Percentiles rank a stretch among this genome's conserved stretches.
These are phyloP conservation scores for Drosophila affinis DNA, from an alignment of 2,888 invertebrate genomes.

Conservation along the genomic window DNA sequence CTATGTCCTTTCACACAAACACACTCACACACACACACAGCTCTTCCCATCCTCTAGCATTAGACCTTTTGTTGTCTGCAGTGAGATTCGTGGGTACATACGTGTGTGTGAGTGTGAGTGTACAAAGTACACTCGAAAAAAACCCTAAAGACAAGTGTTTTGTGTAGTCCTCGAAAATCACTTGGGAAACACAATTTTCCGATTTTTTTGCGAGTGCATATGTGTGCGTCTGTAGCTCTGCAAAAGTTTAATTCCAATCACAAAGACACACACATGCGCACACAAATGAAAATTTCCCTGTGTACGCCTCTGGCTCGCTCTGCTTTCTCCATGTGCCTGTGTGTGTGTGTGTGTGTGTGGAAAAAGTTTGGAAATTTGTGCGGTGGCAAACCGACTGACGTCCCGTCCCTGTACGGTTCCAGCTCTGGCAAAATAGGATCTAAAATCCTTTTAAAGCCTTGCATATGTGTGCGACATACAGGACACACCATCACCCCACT, in stretches of 20 bases:
- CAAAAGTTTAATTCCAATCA: conserved; percentile 79
- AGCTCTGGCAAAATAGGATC: conserved; percentile 74
- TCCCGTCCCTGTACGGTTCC: conserved; percentile 41
- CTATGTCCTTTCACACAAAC: conserved; percentile 22
- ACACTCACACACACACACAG: neutral
- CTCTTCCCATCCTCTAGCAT: conserved; percentile 48
- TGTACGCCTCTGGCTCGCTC: neutral
- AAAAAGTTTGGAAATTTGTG: conserved; percentile 76
- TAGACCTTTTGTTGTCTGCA: conserved; percentile 78
- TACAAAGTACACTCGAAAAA: conserved; percentile 8
- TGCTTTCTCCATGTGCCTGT: neutral
- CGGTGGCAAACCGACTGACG: conserved; percentile 75
- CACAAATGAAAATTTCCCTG: conserved; percentile 50
- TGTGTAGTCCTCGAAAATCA: neutral
- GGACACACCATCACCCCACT: too few species aligned
- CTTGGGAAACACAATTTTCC: too few species aligned
- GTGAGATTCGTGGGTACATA: conserved; percentile 56
- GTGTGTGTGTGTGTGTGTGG: conserved; percentile 56
- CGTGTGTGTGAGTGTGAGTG: conserved; percentile 1
- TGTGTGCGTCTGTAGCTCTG: conserved; percentile 45
- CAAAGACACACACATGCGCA: conserved; percentile 68
- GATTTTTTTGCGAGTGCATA: conserved; percentile 8
- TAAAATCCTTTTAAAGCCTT: conserved; percentile 70
- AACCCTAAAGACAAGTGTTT: neutral
- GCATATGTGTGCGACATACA: conserved; percentile 3